phyloP scores from a whole-genome alignment of 2,113 vertebrate genomes.

The Gadus chalcogrammus region DNA sequence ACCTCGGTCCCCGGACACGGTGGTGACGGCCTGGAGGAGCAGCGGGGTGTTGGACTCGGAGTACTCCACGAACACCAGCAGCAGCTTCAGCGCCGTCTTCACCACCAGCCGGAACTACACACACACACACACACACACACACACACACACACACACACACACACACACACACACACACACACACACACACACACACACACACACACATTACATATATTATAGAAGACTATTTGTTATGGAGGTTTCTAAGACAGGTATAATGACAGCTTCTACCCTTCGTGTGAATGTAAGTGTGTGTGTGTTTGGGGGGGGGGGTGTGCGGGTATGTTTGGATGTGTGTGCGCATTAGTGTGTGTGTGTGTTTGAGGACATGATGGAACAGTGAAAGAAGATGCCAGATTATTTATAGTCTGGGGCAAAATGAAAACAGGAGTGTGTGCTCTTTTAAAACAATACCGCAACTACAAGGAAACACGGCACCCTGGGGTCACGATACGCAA shows the following conservation, averaged over 20 bases:
- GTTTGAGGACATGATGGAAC: neutral
- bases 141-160: slow-evolving; percentile 1
- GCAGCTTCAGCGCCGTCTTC: slow-evolving; percentile 90
- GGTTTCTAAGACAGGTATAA: neutral
- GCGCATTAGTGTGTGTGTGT: slow-evolving; percentile 1
- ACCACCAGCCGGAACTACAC: slow-evolving; percentile 90
- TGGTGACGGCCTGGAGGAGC: slow-evolving; percentile 80
- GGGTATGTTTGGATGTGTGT: slow-evolving; percentile 5
- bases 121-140: neutral
- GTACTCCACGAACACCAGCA: slow-evolving; percentile 95
- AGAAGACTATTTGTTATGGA: neutral
- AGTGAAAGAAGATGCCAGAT: neutral
- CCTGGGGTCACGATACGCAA: slow-evolving; percentile 1
- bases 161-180: neutral
- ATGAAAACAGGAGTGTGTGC: neutral
- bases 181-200: slow-evolving; percentile 6
- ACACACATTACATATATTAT: neutral
- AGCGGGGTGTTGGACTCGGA: slow-evolving; percentile 82
- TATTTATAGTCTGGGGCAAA: neutral
- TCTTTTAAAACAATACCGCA: slow-evolving; percentile 15
- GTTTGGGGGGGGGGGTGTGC: slow-evolving; percentile 3
- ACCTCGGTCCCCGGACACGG: slow-evolving; percentile 85
- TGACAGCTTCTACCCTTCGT: neutral
- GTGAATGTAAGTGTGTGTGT: slow-evolving; percentile 1
- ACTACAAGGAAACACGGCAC: slow-evolving; percentile 6